Conservation (phyloP, 2,113 vertebrate species). For the Albula glossodonta region DNA sequence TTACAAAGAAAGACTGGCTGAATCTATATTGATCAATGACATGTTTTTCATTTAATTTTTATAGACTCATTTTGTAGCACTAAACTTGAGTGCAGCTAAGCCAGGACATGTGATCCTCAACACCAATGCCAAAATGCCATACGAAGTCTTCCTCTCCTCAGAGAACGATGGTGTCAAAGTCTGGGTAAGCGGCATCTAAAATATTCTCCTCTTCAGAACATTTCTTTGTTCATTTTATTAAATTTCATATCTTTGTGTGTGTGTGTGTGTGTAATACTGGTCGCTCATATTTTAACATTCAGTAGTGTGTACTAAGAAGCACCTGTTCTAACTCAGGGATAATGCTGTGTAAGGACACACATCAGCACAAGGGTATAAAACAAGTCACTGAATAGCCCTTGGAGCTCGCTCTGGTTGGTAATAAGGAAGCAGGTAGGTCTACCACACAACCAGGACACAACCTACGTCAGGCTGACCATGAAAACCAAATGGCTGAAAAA, state of each 20-base stretch:
- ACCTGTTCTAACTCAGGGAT: no score
- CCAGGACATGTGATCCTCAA: constrained; percentile 57
- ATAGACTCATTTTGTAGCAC: background rate
- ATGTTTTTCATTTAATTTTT: background rate
- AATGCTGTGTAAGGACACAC: no score
- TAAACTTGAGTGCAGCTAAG: constrained; percentile 38
- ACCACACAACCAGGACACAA: no score
- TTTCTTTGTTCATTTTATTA: background rate
- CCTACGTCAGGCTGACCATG: no score
- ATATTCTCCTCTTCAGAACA: background rate
- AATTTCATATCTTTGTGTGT: background rate
- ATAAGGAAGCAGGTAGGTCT: no score
- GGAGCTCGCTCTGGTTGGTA: no score
- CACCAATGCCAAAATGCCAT: background rate
- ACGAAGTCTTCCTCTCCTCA: fast-evolving
- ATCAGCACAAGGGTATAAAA: no score
- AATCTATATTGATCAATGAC: background rate
- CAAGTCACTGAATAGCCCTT: no score
- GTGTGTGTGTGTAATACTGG: background rate
- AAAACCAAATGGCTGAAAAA: no score
- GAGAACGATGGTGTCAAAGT: constrained; percentile 27
- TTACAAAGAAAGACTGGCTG: background rate
- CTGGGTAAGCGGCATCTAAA: constrained; percentile 52
- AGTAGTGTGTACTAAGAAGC: no score
- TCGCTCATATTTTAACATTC: no score